These are phyloP conservation scores for Chironomus tentans DNA, from an alignment of 2,888 invertebrate species.

Conservation along the genomic window DNA sequence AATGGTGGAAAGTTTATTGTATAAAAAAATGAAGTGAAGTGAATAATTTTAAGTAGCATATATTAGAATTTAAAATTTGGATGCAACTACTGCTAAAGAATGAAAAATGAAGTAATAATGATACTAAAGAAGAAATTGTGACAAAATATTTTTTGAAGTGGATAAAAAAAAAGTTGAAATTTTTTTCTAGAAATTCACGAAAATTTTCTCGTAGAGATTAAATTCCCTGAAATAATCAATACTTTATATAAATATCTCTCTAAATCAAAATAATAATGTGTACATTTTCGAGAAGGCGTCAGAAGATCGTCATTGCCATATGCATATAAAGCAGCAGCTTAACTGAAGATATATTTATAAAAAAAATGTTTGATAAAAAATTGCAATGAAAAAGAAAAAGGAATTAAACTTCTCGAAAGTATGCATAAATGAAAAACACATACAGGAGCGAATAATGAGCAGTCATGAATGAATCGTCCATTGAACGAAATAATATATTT, in stretches of 20 bases:
- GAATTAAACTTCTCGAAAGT: background rate
- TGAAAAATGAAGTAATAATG: background rate
- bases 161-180: background rate
- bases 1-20: background rate
- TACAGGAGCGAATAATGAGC: background rate
- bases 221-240: too few species aligned
- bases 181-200: background rate
- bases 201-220: too few species aligned
- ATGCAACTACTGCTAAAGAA: background rate
- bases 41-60: constrained; percentile 6
- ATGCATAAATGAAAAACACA: background rate
- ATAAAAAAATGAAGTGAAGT: background rate
- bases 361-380: too few species aligned
- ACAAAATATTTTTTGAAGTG: background rate
- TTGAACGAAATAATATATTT: background rate
- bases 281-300: too few species aligned
- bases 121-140: too few species aligned
- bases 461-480: background rate
- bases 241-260: too few species aligned
- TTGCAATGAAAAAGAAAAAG: too few species aligned
- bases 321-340: too few species aligned
- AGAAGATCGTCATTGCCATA: too few species aligned
- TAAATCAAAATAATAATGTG: too few species aligned
- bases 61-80: background rate
- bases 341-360: too few species aligned